Percentiles rank a stretch among this genome's conserved stretches.
phyloP scores from a whole-genome alignment of 2,797 vertebrate genomes.

The Syndactyla subalaris region DNA sequence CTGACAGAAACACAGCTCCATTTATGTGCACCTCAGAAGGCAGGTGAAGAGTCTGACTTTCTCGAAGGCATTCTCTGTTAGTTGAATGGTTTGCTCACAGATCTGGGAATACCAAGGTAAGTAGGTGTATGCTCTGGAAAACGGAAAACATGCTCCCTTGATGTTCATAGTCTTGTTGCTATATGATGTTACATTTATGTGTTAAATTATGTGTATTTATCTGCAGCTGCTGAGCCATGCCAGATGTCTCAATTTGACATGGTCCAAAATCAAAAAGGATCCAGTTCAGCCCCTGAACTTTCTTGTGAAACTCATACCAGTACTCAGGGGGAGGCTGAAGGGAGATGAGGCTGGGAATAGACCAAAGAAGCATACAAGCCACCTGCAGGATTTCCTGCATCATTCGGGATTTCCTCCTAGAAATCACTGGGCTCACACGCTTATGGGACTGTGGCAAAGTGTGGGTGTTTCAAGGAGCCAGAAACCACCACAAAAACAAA shows the following conservation, averaged over 20 bases:
- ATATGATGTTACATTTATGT: neutral
- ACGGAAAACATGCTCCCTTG: neutral
- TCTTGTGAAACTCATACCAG: neutral
- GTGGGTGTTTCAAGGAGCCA: neutral
- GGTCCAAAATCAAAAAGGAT: neutral
- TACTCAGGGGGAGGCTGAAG: neutral
- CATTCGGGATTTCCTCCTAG: neutral
- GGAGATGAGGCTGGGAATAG: neutral
- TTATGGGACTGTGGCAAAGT: neutral
- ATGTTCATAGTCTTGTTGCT: neutral
- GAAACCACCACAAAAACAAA: neutral
- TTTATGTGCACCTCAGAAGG: neutral
- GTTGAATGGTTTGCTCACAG: neutral
- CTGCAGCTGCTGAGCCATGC: neutral
- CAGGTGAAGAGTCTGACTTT: neutral
- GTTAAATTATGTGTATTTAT: neutral
- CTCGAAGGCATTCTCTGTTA: neutral
- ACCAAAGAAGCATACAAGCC: neutral
- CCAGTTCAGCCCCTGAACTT: neutral
- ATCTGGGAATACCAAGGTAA: neutral
- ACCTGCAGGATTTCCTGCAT: neutral
- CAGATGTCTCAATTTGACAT: neutral
- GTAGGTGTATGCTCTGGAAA: neutral
- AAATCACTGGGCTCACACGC: neutral
- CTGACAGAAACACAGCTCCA: neutral